phyloP scores from a whole-genome alignment of 2,888 invertebrate species.

The Synergus japonicus region DNA sequence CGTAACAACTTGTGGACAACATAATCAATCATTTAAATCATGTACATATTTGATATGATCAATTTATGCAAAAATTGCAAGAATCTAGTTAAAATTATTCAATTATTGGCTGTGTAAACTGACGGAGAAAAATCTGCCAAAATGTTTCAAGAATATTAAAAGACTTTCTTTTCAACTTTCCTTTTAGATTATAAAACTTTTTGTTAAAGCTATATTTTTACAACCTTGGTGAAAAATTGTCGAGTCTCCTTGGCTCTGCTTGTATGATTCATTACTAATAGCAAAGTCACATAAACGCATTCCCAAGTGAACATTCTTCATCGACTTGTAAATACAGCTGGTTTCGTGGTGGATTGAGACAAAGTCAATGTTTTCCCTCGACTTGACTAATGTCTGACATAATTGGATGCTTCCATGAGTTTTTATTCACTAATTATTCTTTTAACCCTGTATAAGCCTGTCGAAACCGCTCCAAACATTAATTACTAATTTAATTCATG shows the following conservation, averaged over 20 bases:
- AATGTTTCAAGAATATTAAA: background rate
- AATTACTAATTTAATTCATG: background rate
- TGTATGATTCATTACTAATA: background rate
- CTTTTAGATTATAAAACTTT: background rate
- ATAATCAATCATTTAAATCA: no score
- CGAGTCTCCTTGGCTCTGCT: background rate
- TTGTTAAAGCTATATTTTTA: background rate
- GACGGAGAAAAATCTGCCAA: background rate
- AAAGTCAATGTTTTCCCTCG: background rate
- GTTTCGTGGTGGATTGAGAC: background rate
- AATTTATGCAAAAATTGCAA: no score
- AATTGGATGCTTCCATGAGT: background rate
- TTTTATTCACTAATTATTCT: background rate
- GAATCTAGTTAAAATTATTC: no score
- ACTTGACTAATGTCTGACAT: background rate
- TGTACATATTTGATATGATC: no score
- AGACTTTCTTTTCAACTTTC: background rate
- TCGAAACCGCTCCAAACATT: background rate
- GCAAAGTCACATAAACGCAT: background rate
- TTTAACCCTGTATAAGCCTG: background rate
- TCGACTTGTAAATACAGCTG: conserved; percentile 9
- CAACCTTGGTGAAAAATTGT: background rate
- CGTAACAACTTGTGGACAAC: no score
- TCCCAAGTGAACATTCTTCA: background rate
- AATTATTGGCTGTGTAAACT: background rate